phyloP scores from a whole-genome alignment of 1,140 invertebrate genomes.

The Ylistrum balloti region DNA sequence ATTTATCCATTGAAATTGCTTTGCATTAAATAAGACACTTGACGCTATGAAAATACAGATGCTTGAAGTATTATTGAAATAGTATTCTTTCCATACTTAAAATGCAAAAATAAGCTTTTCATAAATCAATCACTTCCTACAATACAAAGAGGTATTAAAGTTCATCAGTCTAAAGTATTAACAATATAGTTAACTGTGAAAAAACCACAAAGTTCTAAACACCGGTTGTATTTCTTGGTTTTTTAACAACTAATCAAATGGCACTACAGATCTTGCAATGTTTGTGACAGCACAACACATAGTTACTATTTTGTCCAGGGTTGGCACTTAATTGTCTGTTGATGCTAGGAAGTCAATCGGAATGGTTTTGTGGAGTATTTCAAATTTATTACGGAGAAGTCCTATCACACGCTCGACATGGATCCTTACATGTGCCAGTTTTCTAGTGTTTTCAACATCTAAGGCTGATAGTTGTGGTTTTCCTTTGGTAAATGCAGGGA shows the following conservation, averaged over 20 bases:
- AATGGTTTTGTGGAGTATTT: conserved; percentile 52
- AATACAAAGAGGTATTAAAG: no score
- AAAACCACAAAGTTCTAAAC: no score
- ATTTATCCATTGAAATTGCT: no score
- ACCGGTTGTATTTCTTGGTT: no score
- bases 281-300: conserved; percentile 49
- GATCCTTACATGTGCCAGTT: conserved; percentile 57
- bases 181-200: no score
- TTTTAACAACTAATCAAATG: conserved; percentile 45
- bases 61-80: no score
- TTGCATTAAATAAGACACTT: no score
- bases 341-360: conserved; percentile 44
- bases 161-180: no score
- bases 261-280: conserved; percentile 42
- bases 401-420: conserved; percentile 61
- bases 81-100: no score
- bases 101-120: no score
- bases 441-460: conserved; percentile 55
- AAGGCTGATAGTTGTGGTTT: conserved; percentile 53
- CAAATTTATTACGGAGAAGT: conserved; percentile 53
- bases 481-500: conserved; percentile 62
- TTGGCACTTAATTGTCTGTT: not conserved
- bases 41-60: no score
- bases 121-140: no score
- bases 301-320: conserved; percentile 50